Percentiles rank a stretch among this genome's conserved stretches.
phyloP scores from a whole-genome alignment of 2,888 invertebrate genomes.

The Rhaphigaster nebulosa region DNA sequence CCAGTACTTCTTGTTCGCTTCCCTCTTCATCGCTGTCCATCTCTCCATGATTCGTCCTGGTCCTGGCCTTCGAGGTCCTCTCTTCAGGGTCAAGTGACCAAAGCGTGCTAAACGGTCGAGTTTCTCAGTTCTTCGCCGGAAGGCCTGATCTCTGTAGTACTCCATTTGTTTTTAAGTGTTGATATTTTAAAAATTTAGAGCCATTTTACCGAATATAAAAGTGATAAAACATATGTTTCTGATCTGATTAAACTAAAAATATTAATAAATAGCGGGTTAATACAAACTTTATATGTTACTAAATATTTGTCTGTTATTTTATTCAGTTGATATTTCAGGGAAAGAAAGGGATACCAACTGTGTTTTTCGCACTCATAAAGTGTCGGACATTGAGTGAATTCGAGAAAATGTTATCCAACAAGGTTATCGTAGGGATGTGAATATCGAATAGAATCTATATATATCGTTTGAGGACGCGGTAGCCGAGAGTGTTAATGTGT shows the following conservation, averaged over 20 bases:
- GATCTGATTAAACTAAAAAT: not conserved
- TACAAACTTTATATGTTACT: not conserved
- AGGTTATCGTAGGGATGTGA: too few species aligned
- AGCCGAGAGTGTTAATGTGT: too few species aligned
- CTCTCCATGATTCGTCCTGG: not conserved
- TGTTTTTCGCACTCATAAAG: too few species aligned
- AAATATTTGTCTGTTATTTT: not conserved
- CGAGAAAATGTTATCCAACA: too few species aligned
- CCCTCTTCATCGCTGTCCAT: not conserved
- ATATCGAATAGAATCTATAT: too few species aligned
- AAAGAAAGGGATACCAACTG: too few species aligned
- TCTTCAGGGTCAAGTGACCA: not conserved
- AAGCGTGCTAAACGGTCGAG: not conserved
- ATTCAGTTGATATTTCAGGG: not conserved
- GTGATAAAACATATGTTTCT: not conserved
- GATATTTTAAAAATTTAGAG: not conserved
- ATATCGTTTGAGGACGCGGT: too few species aligned
- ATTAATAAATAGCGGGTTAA: not conserved
- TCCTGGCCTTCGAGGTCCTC: constrained; percentile 18
- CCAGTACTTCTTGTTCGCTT: constrained; percentile 3
- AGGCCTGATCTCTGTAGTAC: not conserved
- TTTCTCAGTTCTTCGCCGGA: constrained; percentile 1
- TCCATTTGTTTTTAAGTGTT: not conserved
- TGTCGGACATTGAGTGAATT: too few species aligned
- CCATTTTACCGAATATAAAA: not conserved